Evolutionary conservation across 2,888 invertebrate species (phyloP).

Genomic region (Melanophora roralis): DNA sequence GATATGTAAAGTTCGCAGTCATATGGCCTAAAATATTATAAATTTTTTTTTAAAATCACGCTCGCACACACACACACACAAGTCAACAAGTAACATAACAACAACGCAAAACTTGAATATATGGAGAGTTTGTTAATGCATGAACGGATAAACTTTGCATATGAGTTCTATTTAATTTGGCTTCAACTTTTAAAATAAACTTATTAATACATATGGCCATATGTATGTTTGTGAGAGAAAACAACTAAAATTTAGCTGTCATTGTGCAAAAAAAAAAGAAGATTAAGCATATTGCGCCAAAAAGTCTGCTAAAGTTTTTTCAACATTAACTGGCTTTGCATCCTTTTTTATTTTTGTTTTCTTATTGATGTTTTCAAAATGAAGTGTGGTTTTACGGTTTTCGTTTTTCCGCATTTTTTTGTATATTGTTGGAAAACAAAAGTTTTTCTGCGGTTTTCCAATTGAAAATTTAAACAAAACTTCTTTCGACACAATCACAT

Average conservation of each 20-base stretch:
- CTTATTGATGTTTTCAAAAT: conserved; percentile 18
- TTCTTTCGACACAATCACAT: conserved; percentile 25
- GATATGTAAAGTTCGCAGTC: neutral
- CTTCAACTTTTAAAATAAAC: no score
- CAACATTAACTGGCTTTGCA: neutral
- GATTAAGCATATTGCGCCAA: conserved; percentile 43
- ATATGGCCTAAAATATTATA: neutral
- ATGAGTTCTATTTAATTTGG: conserved; percentile 9
- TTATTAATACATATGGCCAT: neutral
- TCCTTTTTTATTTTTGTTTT: neutral
- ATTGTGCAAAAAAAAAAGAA: neutral
- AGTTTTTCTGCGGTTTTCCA: conserved; percentile 33
- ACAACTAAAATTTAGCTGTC: neutral
- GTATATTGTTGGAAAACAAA: neutral
- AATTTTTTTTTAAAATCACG: neutral
- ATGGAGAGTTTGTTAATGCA: neutral
- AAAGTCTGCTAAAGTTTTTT: conserved; percentile 44
- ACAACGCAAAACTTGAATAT: neutral
- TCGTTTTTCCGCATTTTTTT: neutral
- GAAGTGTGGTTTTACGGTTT: conserved; percentile 12
- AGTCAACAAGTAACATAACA: neutral
- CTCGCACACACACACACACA: neutral
- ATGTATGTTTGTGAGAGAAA: neutral
- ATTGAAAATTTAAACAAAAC: conserved; percentile 21
- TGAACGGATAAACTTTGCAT: conserved; percentile 1